Conservation (phyloP, 1,140 invertebrate species). For the Brachionus calyciflorus region DNA sequence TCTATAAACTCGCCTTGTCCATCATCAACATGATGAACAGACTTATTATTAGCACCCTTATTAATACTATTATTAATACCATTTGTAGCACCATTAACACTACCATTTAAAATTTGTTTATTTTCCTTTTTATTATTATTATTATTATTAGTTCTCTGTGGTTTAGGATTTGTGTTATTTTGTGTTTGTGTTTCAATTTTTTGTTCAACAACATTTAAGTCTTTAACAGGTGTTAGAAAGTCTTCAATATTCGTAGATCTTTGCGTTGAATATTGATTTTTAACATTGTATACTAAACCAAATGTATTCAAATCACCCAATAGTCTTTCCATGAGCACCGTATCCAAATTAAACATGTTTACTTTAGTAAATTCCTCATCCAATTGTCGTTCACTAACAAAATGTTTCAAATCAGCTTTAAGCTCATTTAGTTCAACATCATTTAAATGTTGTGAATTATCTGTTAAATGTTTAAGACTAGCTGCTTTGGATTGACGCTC, state of each 20-base stretch:
- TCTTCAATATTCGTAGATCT: neutral
- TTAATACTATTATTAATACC: neutral
- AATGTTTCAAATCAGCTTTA: constrained; percentile 16
- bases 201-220: neutral
- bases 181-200: neutral
- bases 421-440: constrained; percentile 19
- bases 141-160: neutral
- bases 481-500: neutral
- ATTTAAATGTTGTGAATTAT: neutral
- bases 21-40: too few species aligned
- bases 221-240: neutral
- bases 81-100: neutral
- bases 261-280: neutral
- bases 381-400: constrained; percentile 16
- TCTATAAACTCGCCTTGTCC: constrained; percentile 10
- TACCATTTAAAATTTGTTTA: too few species aligned
- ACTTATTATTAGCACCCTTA: too few species aligned
- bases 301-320: neutral
- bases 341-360: neutral
- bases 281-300: neutral
- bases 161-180: neutral
- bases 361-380: constrained; percentile 6
- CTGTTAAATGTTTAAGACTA: neutral
- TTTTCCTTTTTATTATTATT: too few species aligned
- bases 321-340: neutral